Conservation (phyloP, 2,888 invertebrate genomes). For the Hemaris fuciformis region DNA sequence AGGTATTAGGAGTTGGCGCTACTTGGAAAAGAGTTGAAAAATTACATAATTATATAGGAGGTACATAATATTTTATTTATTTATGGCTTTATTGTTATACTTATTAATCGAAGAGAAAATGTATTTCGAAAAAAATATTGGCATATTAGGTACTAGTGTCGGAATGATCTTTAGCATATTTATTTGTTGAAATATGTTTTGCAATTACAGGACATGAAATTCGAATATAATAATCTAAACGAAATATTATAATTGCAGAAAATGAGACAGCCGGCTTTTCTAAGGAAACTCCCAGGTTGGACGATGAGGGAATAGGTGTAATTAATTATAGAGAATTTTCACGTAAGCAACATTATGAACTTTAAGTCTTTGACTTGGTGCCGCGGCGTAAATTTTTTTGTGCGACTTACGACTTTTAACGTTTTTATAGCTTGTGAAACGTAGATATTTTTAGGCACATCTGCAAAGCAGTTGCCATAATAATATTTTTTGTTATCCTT, state of each 20-base stretch:
- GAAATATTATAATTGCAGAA: neutral
- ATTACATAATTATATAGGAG: slow-evolving; percentile 26
- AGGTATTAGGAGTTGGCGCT: slow-evolving; percentile 64
- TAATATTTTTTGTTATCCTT: too few relatives aligned
- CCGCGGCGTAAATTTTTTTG: too few relatives aligned
- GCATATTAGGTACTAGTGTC: too few relatives aligned
- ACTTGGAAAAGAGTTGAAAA: slow-evolving; percentile 64
- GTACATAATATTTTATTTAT: neutral
- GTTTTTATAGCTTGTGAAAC: too few relatives aligned
- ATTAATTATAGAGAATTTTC: slow-evolving; percentile 43
- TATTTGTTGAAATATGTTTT: too few relatives aligned
- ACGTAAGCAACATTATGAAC: slow-evolving; percentile 34
- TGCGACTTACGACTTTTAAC: too few relatives aligned
- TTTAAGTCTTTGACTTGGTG: too few relatives aligned
- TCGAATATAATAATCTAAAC: neutral
- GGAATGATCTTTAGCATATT: too few relatives aligned
- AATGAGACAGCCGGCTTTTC: neutral
- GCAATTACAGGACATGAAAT: too few relatives aligned
- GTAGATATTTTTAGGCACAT: too few relatives aligned
- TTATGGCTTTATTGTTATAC: neutral
- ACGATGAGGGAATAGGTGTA: slow-evolving; percentile 16
- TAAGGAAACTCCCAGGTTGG: neutral
- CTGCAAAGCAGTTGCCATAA: too few relatives aligned
- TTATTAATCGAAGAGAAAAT: neutral
- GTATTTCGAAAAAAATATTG: neutral